Evolutionary conservation across 2,113 vertebrate genomes (phyloP), one percentile per base, ranked within the genome.

Genomic region (Astur gentilis): DNA sequence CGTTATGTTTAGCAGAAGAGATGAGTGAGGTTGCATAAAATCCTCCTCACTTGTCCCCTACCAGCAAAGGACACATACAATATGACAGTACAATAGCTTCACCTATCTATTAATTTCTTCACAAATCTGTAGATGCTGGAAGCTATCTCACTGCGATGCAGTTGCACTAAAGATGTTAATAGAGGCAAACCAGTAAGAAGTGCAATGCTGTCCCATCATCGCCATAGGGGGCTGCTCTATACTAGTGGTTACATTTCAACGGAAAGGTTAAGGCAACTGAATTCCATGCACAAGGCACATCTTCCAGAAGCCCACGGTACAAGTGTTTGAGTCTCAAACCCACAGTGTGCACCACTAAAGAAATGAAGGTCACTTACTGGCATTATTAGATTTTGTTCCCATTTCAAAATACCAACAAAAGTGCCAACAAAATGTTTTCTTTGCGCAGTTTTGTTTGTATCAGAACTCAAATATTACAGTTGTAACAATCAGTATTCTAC

Each of bases 321-420:
- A 67, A 80, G 29, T 4, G 5, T 65, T 84, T 32, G 15, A 27
- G 11, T 64, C 29, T n/a, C 73, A 95, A 92, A 34, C 16, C 50
- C 34, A 36, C 6, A 8, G 42, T n/a, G 44, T 42, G 54, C 29
- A 11, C 49, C 31, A 31, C 34, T 18, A 36, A 91, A 86, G 71
- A 94, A 91, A 72, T 15, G 52, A 92, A 97, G 80, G 91, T 92
- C 82, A 65, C 54, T 83, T 89, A 40, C 67, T 91, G 77, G 65
- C 83, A 91, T 78, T 82, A 79, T 66, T 57, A 81, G 69, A 81
- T 36, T 87, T 18, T 69, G 61, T 78, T 96, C 91, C 90, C 12
- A 5, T 93, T 97, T 94, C 82, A 82, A 94, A 96, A 92, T 47
- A 77, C 34, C 40, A 49, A 32, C 13, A 32, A 1, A 90, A 86